These are phyloP conservation scores for Caenorhabditis japonica DNA, from an alignment of 2,888 invertebrate species.

Conservation along the genomic window DNA sequence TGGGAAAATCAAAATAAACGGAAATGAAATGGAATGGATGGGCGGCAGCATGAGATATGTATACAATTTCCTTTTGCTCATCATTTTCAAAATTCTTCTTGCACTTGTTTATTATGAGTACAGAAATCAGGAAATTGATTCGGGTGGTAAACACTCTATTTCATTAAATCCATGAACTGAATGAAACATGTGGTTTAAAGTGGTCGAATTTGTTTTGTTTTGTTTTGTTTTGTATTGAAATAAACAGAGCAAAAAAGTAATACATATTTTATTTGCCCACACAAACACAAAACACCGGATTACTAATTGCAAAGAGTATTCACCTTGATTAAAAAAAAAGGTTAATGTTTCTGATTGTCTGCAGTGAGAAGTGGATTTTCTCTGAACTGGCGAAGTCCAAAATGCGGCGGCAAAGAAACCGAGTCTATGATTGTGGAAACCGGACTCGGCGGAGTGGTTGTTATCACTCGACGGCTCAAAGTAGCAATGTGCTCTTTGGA, in stretches of 20 bases:
- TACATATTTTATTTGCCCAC: not conserved
- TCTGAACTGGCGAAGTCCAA: slow-evolving; percentile 32
- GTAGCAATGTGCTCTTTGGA: slow-evolving; percentile 49
- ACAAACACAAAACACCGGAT: slow-evolving; percentile 25
- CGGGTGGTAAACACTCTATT: not conserved
- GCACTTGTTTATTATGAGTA: slow-evolving; percentile 34
- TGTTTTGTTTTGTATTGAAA: not conserved
- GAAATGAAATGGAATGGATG: too few relatives aligned
- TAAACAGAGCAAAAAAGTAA: not conserved
- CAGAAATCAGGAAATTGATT: not conserved
- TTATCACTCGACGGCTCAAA: slow-evolving; percentile 45
- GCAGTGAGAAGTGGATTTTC: slow-evolving; percentile 34
- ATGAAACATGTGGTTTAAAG: not conserved
- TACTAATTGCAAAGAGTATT: slow-evolving; percentile 30
- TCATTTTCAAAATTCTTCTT: slow-evolving; percentile 1
- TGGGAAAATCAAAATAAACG: too few relatives aligned
- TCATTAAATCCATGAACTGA: not conserved
- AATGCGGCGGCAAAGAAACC: slow-evolving; percentile 45
- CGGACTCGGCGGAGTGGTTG: slow-evolving; percentile 50
- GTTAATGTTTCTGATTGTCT: slow-evolving; percentile 7
- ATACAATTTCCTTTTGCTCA: slow-evolving; percentile 42
- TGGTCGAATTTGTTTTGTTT: slow-evolving; percentile 22
- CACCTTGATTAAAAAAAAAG: too few relatives aligned
- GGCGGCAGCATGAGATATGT: not conserved
- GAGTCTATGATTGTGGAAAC: slow-evolving; percentile 52